Evolutionary conservation across 2,113 vertebrate genomes (phyloP).

Genomic region (Anhinga anhinga): DNA sequence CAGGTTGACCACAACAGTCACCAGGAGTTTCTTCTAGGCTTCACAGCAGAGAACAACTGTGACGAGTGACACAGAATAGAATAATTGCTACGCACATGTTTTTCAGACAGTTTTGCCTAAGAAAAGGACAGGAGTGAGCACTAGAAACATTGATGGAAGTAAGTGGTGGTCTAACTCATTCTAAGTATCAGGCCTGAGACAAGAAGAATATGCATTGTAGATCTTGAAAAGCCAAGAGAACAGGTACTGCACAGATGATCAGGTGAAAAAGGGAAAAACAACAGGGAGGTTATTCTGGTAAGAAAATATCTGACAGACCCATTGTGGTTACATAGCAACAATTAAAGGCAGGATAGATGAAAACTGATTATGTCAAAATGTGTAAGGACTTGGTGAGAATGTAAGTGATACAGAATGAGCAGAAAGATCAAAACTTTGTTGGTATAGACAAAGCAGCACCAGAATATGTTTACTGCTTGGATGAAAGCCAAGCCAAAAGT

Average conservation of each 20-base stretch:
- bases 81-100: not conserved
- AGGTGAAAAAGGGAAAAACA: not conserved
- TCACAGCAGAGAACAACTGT: not conserved
- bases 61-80: not conserved
- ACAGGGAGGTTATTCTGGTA: not conserved
- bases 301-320: not conserved
- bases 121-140: not conserved
- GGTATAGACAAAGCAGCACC: not conserved
- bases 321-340: not conserved
- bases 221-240: not conserved
- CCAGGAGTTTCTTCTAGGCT: not conserved
- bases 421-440: not conserved
- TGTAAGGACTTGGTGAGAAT: not conserved
- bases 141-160: not conserved
- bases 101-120: not conserved
- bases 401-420: not conserved
- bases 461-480: not conserved
- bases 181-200: not conserved
- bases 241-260: not conserved
- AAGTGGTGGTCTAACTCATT: not conserved
- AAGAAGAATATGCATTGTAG: not conserved
- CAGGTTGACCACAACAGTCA: not conserved
- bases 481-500: not conserved
- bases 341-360: not conserved
- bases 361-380: not conserved